These are phyloP conservation scores for Catamblyrhynchus diadema DNA, from an alignment of 2,797 vertebrate genomes.

Conservation along the genomic window DNA sequence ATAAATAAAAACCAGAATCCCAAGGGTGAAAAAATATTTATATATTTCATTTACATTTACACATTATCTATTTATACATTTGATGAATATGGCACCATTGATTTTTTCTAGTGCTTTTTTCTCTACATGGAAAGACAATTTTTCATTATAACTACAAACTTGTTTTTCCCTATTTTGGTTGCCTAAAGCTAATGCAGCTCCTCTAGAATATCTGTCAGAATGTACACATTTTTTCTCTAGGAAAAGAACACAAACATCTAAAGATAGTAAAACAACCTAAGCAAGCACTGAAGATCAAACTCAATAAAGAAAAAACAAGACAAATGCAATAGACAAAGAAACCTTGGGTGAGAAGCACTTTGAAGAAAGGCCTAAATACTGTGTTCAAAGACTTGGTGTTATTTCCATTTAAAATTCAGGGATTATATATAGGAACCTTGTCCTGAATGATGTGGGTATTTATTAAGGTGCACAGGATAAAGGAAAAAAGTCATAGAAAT, in stretches of 20 bases:
- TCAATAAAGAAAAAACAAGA: background rate
- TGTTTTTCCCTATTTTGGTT: background rate
- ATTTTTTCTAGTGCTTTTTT: background rate
- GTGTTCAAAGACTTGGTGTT: background rate
- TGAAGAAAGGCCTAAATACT: background rate
- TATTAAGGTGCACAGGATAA: background rate
- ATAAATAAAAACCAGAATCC: background rate
- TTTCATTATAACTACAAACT: background rate
- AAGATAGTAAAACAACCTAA: background rate
- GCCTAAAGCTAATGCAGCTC: background rate
- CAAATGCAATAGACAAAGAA: background rate
- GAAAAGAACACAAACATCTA: background rate
- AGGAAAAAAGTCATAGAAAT: background rate
- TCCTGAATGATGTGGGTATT: background rate
- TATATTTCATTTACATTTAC: background rate
- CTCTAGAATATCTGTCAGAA: background rate
- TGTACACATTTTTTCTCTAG: background rate
- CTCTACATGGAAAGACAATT: background rate
- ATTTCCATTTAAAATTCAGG: conserved; percentile 17
- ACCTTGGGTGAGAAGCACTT: background rate
- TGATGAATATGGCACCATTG: background rate
- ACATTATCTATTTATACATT: background rate
- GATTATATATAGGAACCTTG: background rate
- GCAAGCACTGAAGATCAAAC: background rate
- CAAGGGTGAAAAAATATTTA: background rate